Base-by-base conservation (phyloP, 1,140 invertebrate genomes). In the Monomorium pharaonis region DNA sequence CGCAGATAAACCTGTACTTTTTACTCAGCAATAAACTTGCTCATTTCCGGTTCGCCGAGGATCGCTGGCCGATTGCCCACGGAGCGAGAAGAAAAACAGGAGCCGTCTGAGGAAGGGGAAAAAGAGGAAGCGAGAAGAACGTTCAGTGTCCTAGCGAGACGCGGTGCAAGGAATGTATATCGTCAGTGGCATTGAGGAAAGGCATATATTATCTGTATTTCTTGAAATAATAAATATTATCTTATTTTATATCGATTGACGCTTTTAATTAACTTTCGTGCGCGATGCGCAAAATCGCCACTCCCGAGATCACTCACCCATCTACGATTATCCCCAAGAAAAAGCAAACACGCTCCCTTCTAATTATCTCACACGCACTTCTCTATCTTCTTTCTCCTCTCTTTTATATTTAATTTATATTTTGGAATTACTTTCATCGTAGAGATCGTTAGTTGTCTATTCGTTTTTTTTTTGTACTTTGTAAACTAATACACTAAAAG, bases 181-280 rank as follows among this genome's bases (percentile, higher is more conserved):
- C 84, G 74, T 89, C 89, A 86, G 74, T 75, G 75, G 54, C 76
- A 83, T 74, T 78, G 51, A 24, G 88, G 62, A 78, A 78, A 88
- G 86, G 86, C 86, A 81, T 90, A 89, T 78, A 90, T 80, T 88
- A 88, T 86, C 63, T 90, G 86, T 90, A 90, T 90, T 86, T 88
- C 86, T 51, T 84, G 86, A 90, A 88, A 88, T 90, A 90, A 90
- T 90, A 90, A 90, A 90, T 90, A 88, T 88, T 88, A 90, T 90
- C 88, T 90, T 90, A 90, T 90, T 90, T 90, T 90, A 90, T 90
- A 90, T 90, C 67, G 86, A 85, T 49, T 62, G 42, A 85, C 65
- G 62, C 69, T 89, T n/a, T 89, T 74, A 83, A 83, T 90, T 51
- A 58, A 86, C 86, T 87, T 84, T 88, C 86, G 63, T 74, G 47